These are phyloP conservation scores for Phaethon lepturus DNA, from an alignment of 2,113 vertebrate genomes.

Conservation along the genomic window DNA sequence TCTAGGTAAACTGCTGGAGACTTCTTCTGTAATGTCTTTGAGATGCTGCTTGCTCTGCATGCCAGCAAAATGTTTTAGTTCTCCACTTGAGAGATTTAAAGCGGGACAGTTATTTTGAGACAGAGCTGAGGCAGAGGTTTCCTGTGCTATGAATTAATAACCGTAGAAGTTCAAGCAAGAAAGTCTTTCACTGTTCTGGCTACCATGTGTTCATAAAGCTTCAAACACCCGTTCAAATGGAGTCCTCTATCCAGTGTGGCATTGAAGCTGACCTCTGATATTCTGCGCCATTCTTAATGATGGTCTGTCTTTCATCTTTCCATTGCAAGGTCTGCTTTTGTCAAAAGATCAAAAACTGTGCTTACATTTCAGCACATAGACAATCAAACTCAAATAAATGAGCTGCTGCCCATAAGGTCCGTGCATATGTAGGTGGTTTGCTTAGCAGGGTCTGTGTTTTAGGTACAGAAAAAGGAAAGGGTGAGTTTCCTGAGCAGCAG, in stretches of 20 bases:
- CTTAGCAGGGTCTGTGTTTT: not conserved
- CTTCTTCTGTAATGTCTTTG: not conserved
- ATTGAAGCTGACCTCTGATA: not conserved
- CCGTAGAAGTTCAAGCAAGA: not conserved
- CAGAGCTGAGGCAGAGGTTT: constrained; percentile 19
- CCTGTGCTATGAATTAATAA: not conserved
- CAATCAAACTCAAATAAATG: not conserved
- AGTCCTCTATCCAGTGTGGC: not conserved
- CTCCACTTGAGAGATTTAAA: not conserved
- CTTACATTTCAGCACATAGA: not conserved
- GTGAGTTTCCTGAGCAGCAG: not conserved
- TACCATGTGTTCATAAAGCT: not conserved
- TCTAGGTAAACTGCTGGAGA: not conserved
- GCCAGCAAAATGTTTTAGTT: not conserved
- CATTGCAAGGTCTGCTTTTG: not conserved
- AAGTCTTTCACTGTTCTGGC: not conserved
- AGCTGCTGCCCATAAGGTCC: not conserved
- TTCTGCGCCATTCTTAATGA: not conserved
- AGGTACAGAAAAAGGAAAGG: not conserved
- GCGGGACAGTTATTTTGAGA: not conserved
- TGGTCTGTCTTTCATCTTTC: not conserved
- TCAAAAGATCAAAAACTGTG: not conserved
- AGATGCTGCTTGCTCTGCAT: not conserved
- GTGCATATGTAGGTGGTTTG: not conserved
- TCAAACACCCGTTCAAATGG: not conserved